These are phyloP conservation scores for Furcula furcula DNA, from an alignment of 2,888 invertebrate genomes.

Conservation along the genomic window DNA sequence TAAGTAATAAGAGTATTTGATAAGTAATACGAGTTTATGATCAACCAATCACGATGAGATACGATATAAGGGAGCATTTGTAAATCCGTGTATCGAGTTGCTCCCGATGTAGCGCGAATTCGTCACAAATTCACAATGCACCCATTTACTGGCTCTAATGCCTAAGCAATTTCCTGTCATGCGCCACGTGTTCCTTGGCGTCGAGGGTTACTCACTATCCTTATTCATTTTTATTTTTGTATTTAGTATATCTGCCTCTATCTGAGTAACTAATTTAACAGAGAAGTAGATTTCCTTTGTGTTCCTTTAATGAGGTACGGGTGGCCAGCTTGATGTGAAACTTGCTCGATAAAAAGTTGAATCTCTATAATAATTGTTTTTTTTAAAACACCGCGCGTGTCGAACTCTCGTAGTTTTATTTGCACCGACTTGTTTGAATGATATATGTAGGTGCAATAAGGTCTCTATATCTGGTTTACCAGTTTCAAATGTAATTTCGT, in stretches of 20 bases:
- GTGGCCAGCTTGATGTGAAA: too few species aligned
- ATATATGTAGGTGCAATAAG: constrained; percentile 9
- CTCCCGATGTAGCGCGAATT: constrained; percentile 24
- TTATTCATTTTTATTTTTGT: constrained; percentile 39
- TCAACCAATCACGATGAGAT: constrained; percentile 7
- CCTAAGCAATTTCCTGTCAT: constrained; percentile 55
- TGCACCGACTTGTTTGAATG: constrained; percentile 3
- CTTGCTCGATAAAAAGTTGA: too few species aligned
- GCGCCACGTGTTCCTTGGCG: constrained; percentile 33
- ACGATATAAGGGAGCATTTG: background rate
- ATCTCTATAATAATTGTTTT: constrained; percentile 10
- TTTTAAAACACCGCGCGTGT: constrained; percentile 6
- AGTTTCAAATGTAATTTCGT: constrained; percentile 29
- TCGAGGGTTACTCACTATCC: constrained; percentile 40
- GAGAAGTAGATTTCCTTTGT: too few species aligned
- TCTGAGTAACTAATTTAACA: too few species aligned
- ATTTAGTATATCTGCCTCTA: too few species aligned
- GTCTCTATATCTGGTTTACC: constrained; percentile 18
- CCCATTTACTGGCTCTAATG: constrained; percentile 33
- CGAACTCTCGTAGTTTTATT: constrained; percentile 10
- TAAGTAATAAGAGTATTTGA: too few species aligned
- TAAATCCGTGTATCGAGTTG: constrained; percentile 22
- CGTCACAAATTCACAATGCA: constrained; percentile 28
- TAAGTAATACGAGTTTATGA: too few species aligned
- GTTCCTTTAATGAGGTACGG: too few species aligned